Evolutionary conservation across 2,113 vertebrate species (phyloP), one percentile per base, ranked within the genome.

Genomic region (Hepsetus odoe): DNA sequence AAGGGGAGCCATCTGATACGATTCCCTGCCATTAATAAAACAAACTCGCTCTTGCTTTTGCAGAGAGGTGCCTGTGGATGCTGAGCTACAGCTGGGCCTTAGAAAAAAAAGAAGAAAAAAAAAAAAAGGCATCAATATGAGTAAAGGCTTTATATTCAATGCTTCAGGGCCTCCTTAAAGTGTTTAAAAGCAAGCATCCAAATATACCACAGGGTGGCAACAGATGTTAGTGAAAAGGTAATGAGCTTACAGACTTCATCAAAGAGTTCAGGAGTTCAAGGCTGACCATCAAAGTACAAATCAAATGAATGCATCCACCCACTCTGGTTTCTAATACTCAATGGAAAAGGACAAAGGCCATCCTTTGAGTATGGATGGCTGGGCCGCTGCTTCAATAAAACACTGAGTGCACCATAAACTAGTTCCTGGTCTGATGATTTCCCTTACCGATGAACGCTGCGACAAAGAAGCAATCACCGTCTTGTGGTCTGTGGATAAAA

Each of bases 401-500:
- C 42, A 13, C n/a, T 3, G 14, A 59, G 72, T 67, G 61, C 71
- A 67, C 40, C 16, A 32, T 32, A 40, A 80, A 76, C 77, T 59
- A 70, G 56, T 49, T 80, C 33, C 67, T 53, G 74, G 28, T 73
- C 33, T 28, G 20, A 72, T 68, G 73, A 77, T 58, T 9, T 66
- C 40, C 24, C 72, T 83, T 56, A 14, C 66, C 35, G 56, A 55
- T 28, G 20, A 4, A 40, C 42, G 58, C 33, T 9, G 61, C 55
- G 55, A 32, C 59, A 26, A 55, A 71, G 66, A 68, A 4, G 76
- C 65, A 49, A 70, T 77, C 69, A 70, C 70, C 73, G 74, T 80
- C 82, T 77, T 46, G 20, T 49, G 33, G 62, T 59, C 51, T 53
- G 79, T 64, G 70, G 78, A 80, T 77, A 83, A 83, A 83, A 80